Base-by-base conservation (phyloP, 2,797 vertebrate genomes). In the Sandelia bainsii region DNA sequence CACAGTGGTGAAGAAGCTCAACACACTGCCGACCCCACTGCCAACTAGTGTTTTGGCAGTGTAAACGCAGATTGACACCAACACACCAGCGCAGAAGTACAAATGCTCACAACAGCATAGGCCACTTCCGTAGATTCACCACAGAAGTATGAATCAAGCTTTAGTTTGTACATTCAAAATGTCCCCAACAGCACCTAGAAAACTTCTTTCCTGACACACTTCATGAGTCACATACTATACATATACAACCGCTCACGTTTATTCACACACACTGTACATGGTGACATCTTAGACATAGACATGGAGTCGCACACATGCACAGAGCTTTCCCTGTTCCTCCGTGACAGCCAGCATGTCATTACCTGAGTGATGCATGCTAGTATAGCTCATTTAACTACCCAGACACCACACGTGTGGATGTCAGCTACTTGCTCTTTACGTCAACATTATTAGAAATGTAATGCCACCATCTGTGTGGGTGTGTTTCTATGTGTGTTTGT, bases 281-380 rank as follows among this genome's bases (percentile, higher is more conserved):
- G 17, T 62, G 20, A 37, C 48, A 19, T n/a, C 19, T 42, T 14
- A 37, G 37, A 40, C 27, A 32, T 22, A 9, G 3, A 46, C n/a
- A 52, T 34, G 16, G 16, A 53, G 48, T 51, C 19, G 29, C 34
- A 58, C 5, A 29, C 13, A 22, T 12, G 8, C 13, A 29, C 32
- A 34, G n/a, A 60, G 27, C 27, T 10, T 14, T 20, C 23, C 6
- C n/a, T 7, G 27, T 27, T 40, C 19, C n/a, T 34, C 5, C 5
- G 23, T 73, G 27, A 52, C 27, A 45, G 56, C 50, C 34, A 57
- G 29, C 42, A 1, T 7, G 17, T 37, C 53, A 23, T n/a, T n/a
- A 22, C 57, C 48, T 37, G 25, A 75, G 40, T 63, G 64, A 75
- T 75, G 75, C 37, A 74, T 81, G 56, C 60, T 74, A 46, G 62